Percentiles rank a stretch among this genome's conserved stretches.
phyloP scores from a whole-genome alignment of 2,113 vertebrate species.

The Azemiops feae region DNA sequence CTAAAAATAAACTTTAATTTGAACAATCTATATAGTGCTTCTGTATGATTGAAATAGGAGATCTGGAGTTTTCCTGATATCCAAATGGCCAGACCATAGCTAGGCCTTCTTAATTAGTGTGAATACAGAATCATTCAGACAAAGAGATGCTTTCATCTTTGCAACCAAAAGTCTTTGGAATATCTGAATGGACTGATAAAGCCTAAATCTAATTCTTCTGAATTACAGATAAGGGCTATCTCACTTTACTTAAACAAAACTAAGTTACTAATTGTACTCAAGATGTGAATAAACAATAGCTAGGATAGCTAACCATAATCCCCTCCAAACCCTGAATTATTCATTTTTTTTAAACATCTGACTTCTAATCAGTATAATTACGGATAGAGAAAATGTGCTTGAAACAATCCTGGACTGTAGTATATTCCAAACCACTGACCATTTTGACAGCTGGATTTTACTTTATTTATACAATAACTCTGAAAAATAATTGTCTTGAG shows the following conservation, averaged over 20 bases:
- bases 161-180: background rate
- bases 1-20: background rate
- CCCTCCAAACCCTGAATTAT: background rate
- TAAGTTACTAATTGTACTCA: background rate
- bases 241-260: background rate
- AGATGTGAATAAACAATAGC: background rate
- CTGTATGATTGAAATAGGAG: background rate
- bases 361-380: background rate
- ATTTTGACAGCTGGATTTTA: background rate
- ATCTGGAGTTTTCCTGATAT: background rate
- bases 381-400: background rate
- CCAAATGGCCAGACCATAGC: background rate
- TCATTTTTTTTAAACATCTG: too few relatives aligned
- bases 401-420: background rate
- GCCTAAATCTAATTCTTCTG: background rate
- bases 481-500: slow-evolving; percentile 3
- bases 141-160: background rate
- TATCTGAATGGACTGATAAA: background rate
- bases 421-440: background rate
- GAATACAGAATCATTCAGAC: background rate
- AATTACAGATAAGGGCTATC: background rate
- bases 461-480: slow-evolving; percentile 2
- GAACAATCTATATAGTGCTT: background rate
- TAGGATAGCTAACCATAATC: background rate
- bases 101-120: background rate